phyloP scores from a whole-genome alignment of 2,888 invertebrate genomes.

The Cantharis rufa region DNA sequence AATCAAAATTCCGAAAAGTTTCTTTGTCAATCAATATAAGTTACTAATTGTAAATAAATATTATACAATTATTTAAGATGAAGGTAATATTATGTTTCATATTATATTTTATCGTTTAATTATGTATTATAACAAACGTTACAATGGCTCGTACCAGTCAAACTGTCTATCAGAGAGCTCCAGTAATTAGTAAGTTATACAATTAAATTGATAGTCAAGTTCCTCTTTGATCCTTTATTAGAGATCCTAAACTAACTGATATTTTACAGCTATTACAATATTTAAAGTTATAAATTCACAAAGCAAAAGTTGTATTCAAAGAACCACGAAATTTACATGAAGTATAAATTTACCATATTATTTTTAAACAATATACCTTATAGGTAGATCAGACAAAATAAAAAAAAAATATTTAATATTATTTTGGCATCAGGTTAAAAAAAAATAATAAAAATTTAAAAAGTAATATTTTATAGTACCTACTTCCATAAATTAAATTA shows the following conservation, averaged over 20 bases:
- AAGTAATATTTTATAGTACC: neutral
- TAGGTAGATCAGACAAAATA: neutral
- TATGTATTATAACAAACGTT: conserved; percentile 1
- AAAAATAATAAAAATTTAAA: neutral
- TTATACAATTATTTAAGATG: neutral
- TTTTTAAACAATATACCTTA: neutral
- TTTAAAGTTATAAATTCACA: neutral
- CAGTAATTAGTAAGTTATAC: conserved; percentile 16
- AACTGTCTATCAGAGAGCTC: conserved; percentile 10
- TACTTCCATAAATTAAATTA: neutral
- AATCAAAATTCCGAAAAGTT: neutral
- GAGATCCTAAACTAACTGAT: neutral
- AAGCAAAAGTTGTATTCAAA: neutral
- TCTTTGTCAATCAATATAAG: neutral
- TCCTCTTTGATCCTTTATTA: conserved; percentile 16
- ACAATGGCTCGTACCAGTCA: conserved; percentile 9
- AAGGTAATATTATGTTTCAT: neutral
- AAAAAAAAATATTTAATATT: neutral
- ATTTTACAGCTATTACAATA: neutral
- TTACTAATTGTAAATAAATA: neutral
- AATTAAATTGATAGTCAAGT: conserved; percentile 17
- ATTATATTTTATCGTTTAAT: neutral
- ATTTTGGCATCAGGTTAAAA: neutral
- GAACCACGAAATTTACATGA: neutral
- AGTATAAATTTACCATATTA: neutral